phyloP scores from a whole-genome alignment of 2,113 vertebrate genomes.

The Microcebus murinus region DNA sequence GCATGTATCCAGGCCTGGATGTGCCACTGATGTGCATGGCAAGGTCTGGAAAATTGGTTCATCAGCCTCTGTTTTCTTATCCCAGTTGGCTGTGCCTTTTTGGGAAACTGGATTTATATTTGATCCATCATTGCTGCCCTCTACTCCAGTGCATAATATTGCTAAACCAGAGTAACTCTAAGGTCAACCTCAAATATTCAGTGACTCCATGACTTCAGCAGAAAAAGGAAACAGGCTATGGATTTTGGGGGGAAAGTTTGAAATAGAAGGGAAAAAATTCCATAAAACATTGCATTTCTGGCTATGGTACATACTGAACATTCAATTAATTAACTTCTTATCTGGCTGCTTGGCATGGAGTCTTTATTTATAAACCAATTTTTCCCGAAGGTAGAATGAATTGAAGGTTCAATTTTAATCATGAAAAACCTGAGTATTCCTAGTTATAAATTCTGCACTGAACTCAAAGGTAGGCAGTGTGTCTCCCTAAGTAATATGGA shows the following conservation, averaged over 20 bases:
- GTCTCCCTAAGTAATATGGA: not conserved
- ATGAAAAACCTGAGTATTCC: not conserved
- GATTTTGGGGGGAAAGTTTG: not conserved
- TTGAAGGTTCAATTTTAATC: constrained; percentile 45
- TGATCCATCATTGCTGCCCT: not conserved
- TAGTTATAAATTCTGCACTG: constrained; percentile 7
- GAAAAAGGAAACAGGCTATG: not conserved
- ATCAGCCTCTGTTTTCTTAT: not conserved
- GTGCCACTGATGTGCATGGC: not conserved
- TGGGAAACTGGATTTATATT: not conserved
- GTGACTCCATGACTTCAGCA: not conserved
- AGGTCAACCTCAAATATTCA: not conserved
- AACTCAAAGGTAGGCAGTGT: not conserved
- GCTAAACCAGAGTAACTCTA: not conserved
- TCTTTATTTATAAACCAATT: constrained; percentile 60
- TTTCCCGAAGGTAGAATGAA: constrained; percentile 30
- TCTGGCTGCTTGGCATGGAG: constrained; percentile 41
- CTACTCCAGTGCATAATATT: not conserved
- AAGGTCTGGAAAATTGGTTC: not conserved
- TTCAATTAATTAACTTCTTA: constrained; percentile 66
- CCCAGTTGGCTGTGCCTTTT: not conserved
- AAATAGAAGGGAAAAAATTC: not conserved
- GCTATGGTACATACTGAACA: constrained; percentile 26
- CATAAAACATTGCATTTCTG: constrained; percentile 52
- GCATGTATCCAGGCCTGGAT: too few relatives aligned